Evolutionary conservation across 1,140 invertebrate genomes (phyloP).

Genomic region (Diuraphis noxia): DNA sequence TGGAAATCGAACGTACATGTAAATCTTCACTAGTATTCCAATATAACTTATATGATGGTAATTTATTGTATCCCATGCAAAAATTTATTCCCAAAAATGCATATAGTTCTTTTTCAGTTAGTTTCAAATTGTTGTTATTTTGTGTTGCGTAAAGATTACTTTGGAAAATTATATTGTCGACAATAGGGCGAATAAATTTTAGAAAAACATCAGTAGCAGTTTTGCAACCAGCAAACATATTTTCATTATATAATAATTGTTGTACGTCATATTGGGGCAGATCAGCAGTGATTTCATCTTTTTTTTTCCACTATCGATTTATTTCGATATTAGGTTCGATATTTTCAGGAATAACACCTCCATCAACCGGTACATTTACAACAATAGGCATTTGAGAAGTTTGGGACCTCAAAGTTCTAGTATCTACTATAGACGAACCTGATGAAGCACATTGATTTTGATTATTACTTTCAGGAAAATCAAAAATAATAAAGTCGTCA

Average conservation of each 20-base stretch:
- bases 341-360: not conserved
- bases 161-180: not conserved
- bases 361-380: not conserved
- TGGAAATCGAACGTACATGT: conserved; percentile 14
- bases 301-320: conserved; percentile 11
- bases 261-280: conserved; percentile 12
- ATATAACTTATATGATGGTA: not conserved
- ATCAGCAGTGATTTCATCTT: not conserved
- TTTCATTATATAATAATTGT: conserved; percentile 9
- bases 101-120: not conserved
- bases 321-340: conserved; percentile 1
- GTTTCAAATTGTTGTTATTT: not conserved
- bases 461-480: conserved; percentile 16
- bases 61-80: conserved; percentile 5
- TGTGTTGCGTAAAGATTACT: not conserved
- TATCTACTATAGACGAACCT: conserved; percentile 9
- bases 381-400: conserved; percentile 18
- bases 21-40: conserved; percentile 13
- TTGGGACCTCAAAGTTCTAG: conserved; percentile 14
- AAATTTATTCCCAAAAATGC: not conserved
- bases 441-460: not conserved
- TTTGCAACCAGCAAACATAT: conserved; percentile 9
- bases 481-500: conserved; percentile 11
- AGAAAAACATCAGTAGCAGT: conserved; percentile 2
- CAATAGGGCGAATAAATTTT: not conserved